Evolutionary conservation across 2,113 vertebrate genomes (phyloP), one percentile per base, ranked within the genome.

Genomic region (Ifrita kowaldi): DNA sequence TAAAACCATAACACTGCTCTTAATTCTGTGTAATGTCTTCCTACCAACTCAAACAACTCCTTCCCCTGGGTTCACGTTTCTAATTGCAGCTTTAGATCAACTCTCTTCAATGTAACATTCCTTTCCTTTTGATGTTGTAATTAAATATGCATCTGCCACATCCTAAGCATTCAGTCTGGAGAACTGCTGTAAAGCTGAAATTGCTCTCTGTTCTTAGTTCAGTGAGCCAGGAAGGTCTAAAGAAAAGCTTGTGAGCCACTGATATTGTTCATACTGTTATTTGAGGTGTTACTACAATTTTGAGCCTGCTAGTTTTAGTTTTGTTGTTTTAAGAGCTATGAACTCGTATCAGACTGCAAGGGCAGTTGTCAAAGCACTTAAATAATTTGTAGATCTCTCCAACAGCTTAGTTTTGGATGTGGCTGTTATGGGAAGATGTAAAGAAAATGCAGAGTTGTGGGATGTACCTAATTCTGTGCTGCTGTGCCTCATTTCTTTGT

Each of bases 31-130:
- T 65, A 76, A 85, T 70, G 27, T 59, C 81, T 90, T 59, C 64
- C 24, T 88, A 53, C 35, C 60, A 90, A n/a, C 67, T 88, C 75
- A 91, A 85, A 95, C 84, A 84, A 5, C 59, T 82, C 53, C 81
- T 76, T 85, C 90, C 90, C 82, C 59, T 60, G 82, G 84, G 82
- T 78, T 93, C 60, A 9, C 47, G 64, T 67, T 79, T 74, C 86
- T 94, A 92, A 90, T 91, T 92, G 88, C 68, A 78, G 64, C 62
- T 84, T 91, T 77, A 86, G 85, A 77, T 47, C 59, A 80, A 10
- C 68, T 84, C 47, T 76, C 33, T 59, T 74, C 70, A 68, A 41
- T 71, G 69, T 90, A 84, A 46, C 18, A 1, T 75, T 78, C 84
- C 41, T 87, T 90, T 74, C 71, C 56, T 90, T 91, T 89, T 93